Evolutionary conservation across 2,113 vertebrate genomes (phyloP).

Genomic region (Sander vitreus): DNA sequence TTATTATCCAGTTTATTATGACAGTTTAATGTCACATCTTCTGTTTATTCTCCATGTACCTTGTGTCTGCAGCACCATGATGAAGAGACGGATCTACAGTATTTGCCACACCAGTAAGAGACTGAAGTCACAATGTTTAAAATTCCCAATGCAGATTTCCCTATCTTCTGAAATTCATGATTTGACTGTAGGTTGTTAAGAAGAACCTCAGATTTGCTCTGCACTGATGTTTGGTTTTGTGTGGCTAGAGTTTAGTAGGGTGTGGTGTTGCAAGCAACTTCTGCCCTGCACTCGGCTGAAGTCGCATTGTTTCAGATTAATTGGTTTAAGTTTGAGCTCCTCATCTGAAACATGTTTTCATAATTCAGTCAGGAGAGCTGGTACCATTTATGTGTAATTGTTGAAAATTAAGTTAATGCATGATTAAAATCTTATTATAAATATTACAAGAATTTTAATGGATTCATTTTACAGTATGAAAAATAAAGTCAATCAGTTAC

Average conservation of each 20-base stretch:
- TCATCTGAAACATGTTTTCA: slow-evolving; percentile 24
- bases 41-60: no score
- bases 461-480: slow-evolving; percentile 4
- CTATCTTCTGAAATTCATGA: background rate
- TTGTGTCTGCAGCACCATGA: no score
- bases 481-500: background rate
- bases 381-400: background rate
- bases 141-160: no score
- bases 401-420: background rate
- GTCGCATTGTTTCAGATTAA: slow-evolving; percentile 28
- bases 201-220: background rate
- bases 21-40: no score
- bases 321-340: slow-evolving; percentile 26
- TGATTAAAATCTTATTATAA: slow-evolving; percentile 8
- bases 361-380: slow-evolving; percentile 2
- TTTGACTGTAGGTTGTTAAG: background rate
- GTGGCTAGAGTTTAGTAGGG: background rate
- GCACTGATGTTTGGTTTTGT: slow-evolving; percentile 4
- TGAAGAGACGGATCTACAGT: no score
- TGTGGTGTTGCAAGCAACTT: background rate
- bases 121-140: no score
- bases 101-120: no score
- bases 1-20: no score
- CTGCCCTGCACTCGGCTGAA: background rate
- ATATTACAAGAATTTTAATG: slow-evolving; percentile 6